Conservation (phyloP, 2,113 vertebrate genomes). For the Archocentrus centrarchus region DNA sequence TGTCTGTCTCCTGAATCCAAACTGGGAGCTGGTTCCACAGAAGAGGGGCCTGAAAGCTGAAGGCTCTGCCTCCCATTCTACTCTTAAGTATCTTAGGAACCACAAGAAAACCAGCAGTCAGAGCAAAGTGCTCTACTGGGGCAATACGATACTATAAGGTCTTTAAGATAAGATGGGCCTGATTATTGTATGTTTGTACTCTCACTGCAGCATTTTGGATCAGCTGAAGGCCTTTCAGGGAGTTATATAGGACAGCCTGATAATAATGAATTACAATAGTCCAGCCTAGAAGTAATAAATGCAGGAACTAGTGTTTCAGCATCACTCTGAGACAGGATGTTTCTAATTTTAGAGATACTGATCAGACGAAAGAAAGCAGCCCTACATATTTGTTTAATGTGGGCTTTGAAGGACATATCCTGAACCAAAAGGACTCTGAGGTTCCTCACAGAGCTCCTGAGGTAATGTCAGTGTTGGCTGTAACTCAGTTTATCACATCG, state of each 20-base stretch:
- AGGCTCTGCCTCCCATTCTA: background rate
- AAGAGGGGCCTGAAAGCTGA: background rate
- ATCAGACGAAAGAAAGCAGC: background rate
- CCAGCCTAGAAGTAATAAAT: background rate
- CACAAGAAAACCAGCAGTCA: background rate
- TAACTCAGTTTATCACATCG: constrained; percentile 21
- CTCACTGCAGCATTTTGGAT: background rate
- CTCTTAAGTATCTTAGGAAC: background rate
- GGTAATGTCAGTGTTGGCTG: constrained; percentile 11
- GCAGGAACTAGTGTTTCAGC: background rate
- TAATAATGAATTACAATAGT: background rate
- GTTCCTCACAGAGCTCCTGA: background rate
- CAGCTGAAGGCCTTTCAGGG: rapidly evolving
- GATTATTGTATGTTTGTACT: rapidly evolving
- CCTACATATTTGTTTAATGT: background rate
- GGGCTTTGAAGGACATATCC: background rate
- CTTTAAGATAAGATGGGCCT: background rate
- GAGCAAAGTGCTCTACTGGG: rapidly evolving
- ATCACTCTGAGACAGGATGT: too few species aligned
- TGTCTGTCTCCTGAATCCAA: too few species aligned
- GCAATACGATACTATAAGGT: background rate
- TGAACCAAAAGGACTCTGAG: too few species aligned
- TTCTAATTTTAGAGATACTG: background rate
- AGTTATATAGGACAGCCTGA: background rate
- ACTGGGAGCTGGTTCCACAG: too few species aligned